A percentile compares a stretch with the other conserved stretches of the same genome.
phyloP scores from a whole-genome alignment of 2,888 invertebrate genomes.

The Polymixis lichenea region DNA sequence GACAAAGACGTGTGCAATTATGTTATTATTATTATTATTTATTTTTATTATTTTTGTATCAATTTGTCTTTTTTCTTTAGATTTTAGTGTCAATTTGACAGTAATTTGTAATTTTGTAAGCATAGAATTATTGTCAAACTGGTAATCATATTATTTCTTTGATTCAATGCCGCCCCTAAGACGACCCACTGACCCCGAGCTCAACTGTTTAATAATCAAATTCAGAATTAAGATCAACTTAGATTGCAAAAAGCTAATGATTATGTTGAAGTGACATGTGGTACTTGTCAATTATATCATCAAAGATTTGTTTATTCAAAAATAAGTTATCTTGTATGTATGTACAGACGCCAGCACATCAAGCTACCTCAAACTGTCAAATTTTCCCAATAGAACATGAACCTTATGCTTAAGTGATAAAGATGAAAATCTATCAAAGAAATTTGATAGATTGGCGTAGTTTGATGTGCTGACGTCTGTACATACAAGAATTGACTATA shows the following conservation, averaged over 20 bases:
- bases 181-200: no score
- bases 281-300: neutral
- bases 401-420: no score
- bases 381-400: no score
- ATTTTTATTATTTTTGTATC: neutral
- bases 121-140: neutral
- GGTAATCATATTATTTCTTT: neutral
- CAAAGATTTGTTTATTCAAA: neutral
- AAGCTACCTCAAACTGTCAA: no score
- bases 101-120: neutral
- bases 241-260: neutral
- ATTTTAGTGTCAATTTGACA: neutral
- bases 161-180: neutral
- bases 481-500: no score
- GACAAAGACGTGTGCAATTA: neutral
- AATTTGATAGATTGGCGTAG: no score
- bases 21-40: no score
- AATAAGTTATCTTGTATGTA: no score
- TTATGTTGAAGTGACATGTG: neutral
- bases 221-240: neutral
- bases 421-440: no score
- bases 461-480: no score
- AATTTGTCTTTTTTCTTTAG: neutral
- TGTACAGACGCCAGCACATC: no score
- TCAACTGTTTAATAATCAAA: neutral